Evolutionary conservation across 2,797 vertebrate genomes (phyloP), one percentile per base, ranked within the genome.

Genomic region (Sphenodon punctatus): DNA sequence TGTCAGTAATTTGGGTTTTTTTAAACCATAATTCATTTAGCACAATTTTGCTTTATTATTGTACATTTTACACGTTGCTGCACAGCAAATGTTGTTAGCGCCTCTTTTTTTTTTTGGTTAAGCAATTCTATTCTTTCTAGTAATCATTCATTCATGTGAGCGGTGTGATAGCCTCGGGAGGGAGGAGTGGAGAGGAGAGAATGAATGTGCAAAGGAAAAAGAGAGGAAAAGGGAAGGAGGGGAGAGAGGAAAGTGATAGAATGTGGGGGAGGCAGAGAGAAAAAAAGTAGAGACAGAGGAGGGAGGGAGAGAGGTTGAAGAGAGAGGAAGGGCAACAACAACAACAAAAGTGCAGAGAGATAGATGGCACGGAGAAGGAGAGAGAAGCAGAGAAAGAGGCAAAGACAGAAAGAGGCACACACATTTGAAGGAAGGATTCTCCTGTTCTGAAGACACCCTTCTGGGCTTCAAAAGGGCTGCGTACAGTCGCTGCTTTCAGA

Each of bases 1-100:
- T 86, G 87, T 89, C 82, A 82, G 92, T 92, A 93, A 95, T 95
- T 95, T 92, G 80, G 17, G 65, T 67, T 71, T 77, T 80, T 82
- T 42, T 42, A 39, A 82, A 68, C 80, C 79, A 48, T 92, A 93
- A 95, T 95, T 96, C 94, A 95, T 93, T 96, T 95, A 93, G 85
- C 80, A 74, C 70, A 20, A 23, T 86, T 93, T 84, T 93, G 85
- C 89, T 93, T 93, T 94, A 90, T 94, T 94, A 91, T 88, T 82
- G 88, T 92, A 92, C 85, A 83, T 93, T 94, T 94, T 95, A 92
- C 90, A 95, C 88, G 17, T 36, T 39, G 88, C 87, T 86, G 88
- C 93, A 82, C 89, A 90, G 78, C 93, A 93, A 92, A 89, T 45
- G 71, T 66, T 82, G 55, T 36, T 65, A 70, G 65, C 70, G n/a